Evolutionary conservation across 2,888 invertebrate species (phyloP).

Genomic region (Ypsolopha sequella): DNA sequence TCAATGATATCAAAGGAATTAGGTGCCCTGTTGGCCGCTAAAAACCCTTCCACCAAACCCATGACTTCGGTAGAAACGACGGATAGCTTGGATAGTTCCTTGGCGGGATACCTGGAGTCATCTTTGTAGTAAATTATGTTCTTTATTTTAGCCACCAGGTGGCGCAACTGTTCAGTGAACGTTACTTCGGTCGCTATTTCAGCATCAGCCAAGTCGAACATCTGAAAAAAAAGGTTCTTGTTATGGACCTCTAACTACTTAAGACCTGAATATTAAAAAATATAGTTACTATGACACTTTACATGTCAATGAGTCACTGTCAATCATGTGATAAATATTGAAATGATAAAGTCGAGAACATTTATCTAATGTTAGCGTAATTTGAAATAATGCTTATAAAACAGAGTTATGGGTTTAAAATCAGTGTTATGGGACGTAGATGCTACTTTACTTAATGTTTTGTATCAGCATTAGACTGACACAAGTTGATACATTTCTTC

Average conservation of each 20-base stretch:
- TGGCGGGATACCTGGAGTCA: conserved; percentile 55
- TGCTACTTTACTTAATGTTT: conserved; percentile 14
- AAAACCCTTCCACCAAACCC: conserved; percentile 72
- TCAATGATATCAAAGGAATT: conserved; percentile 62
- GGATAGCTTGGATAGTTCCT: conserved; percentile 67
- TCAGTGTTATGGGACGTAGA: conserved; percentile 6
- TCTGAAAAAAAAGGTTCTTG: conserved; percentile 53
- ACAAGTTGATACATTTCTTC: conserved; percentile 11
- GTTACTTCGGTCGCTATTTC: conserved; percentile 76
- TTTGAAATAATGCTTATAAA: too few relatives aligned
- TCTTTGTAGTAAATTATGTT: conserved; percentile 58
- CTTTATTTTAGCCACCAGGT: conserved; percentile 61
- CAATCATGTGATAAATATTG: too few relatives aligned
- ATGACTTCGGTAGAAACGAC: conserved; percentile 73
- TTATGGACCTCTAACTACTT: background rate
- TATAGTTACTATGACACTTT: too few relatives aligned
- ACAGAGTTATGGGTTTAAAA: too few relatives aligned
- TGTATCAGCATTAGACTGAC: conserved; percentile 12
- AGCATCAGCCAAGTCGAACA: conserved; percentile 75
- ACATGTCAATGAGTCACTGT: too few relatives aligned
- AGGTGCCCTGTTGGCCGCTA: conserved; percentile 56
- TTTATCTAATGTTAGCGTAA: too few relatives aligned
- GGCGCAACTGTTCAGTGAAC: conserved; percentile 75
- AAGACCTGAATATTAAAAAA: too few relatives aligned
- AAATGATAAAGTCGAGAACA: too few relatives aligned